Base-by-base conservation (phyloP, 92 coral and sea anemone species). In the Desmophyllum pertusum region DNA sequence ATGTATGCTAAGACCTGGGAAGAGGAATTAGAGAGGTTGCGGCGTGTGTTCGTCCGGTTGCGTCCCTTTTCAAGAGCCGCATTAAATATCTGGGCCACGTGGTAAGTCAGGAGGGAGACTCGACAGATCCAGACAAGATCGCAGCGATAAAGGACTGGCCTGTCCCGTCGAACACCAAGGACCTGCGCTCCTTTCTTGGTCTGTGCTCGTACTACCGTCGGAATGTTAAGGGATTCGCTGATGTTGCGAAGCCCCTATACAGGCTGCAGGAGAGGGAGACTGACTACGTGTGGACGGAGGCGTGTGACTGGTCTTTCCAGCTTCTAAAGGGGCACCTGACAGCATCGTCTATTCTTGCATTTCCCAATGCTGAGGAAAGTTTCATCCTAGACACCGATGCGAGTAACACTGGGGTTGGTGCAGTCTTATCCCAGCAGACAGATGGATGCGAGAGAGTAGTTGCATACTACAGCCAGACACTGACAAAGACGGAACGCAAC, bases 51-150 rank as follows among this genome's bases (percentile, higher is more conserved):
- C n/a, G n/a, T n/a, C 25, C 33, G 90, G 39, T 33, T 89, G 36
- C 38, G 85, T 53, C 41, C 46, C 78, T 89, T 33, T 86, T 89
- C 74, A 64, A 82, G 64, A 76, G 40, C 21, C n/a, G 79, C 7
- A 90, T 90, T 25, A 76, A 78, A 19, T 90, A 90, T 51, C 77
- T 90, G 38, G 88, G 93, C 27, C 81, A 90, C 30, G 53, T 86
- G 42, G 72, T 86, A 14, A 78, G 93, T 62, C 25, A 55, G 23
- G 79, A 81, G 52, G 93, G 93, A 52, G 70, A 86, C 10, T 75
- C 85, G 0, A 86, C 93, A 2, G 93, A 90, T 33, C 90, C 91
- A 8, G 41, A 18, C 29, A 86, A 86, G 85, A 45, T 84, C 77
- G n/a, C 59, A 9, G 84, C 71, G 0, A 69, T 89, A 17, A 36